Evolutionary conservation across 2,888 invertebrate genomes (phyloP).

Genomic region (Sarcophaga variegata): DNA sequence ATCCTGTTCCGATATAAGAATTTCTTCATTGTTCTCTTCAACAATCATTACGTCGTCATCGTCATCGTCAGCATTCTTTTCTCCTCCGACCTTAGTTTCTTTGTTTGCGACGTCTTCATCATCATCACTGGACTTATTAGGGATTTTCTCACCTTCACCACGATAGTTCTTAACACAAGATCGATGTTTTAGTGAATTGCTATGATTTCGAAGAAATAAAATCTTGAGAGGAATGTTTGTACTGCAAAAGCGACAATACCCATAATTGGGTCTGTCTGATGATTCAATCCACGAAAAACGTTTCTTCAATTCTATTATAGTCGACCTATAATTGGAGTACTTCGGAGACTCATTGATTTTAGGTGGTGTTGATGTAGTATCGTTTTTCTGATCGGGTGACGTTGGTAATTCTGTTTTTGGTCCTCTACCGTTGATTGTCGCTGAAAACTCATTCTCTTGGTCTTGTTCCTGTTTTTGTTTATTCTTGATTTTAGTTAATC

Average conservation of each 20-base stretch:
- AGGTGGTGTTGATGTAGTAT: slow-evolving; percentile 5
- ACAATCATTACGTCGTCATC: slow-evolving; percentile 45
- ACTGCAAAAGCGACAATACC: slow-evolving; percentile 53
- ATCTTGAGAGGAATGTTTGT: slow-evolving; percentile 49
- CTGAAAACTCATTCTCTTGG: neutral
- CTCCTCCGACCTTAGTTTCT: neutral
- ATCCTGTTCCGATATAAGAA: slow-evolving; percentile 66
- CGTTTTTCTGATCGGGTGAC: slow-evolving; percentile 7
- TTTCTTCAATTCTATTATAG: slow-evolving; percentile 60
- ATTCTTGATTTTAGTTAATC: slow-evolving; percentile 22
- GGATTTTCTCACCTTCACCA: neutral
- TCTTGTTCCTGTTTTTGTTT: slow-evolving; percentile 45
- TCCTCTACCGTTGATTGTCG: neutral
- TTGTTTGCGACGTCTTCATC: neutral
- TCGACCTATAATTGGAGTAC: slow-evolving; percentile 33
- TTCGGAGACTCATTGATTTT: slow-evolving; percentile 20
- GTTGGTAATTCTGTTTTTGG: slow-evolving; percentile 38
- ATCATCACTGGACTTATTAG: neutral
- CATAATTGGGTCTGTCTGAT: slow-evolving; percentile 43
- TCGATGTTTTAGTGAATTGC: slow-evolving; percentile 52
- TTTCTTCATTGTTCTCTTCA: slow-evolving; percentile 62
- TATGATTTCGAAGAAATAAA: slow-evolving; percentile 54
- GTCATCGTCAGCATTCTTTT: slow-evolving; percentile 17
- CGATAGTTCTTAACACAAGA: slow-evolving; percentile 46
- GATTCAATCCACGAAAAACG: slow-evolving; percentile 62